These are phyloP conservation scores for Montipora foliosa DNA, from an alignment of 64 coral and sea anemone genomes.

Conservation along the genomic window DNA sequence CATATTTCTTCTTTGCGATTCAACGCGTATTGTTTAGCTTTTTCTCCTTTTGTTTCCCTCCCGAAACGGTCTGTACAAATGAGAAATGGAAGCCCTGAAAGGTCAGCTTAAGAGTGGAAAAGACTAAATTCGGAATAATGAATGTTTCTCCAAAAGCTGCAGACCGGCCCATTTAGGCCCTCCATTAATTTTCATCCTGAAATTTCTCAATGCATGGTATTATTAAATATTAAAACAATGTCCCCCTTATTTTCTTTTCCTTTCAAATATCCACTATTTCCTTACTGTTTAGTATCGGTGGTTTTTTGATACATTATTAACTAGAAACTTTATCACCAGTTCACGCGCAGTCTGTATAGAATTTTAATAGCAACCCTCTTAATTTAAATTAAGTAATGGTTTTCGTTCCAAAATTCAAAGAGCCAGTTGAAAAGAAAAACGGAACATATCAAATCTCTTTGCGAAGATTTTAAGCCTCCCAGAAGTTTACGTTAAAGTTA, in stretches of 20 bases:
- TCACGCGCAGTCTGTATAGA: neutral
- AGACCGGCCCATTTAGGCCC: neutral
- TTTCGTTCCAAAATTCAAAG: slow-evolving; percentile 15
- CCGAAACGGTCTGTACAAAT: neutral
- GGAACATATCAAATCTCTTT: neutral
- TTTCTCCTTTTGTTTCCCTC: slow-evolving; percentile 7
- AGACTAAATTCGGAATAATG: neutral
- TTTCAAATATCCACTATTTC: slow-evolving; percentile 20
- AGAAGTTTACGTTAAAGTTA: neutral
- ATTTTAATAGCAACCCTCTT: neutral
- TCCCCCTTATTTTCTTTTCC: neutral
- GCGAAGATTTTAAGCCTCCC: neutral
- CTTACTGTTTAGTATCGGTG: slow-evolving; percentile 11
- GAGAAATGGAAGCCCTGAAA: neutral
- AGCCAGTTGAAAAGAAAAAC: neutral
- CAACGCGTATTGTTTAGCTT: slow-evolving; percentile 10
- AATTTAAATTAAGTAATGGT: slow-evolving; percentile 4
- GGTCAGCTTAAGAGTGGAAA: neutral
- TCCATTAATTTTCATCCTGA: neutral
- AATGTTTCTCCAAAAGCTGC: neutral
- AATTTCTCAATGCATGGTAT: neutral
- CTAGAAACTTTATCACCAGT: slow-evolving; percentile 2
- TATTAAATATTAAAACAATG: slow-evolving; percentile 44
- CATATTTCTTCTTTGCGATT: slow-evolving; percentile 22
- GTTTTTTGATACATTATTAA: slow-evolving; percentile 20